A percentile compares a stretch with the other conserved stretches of the same genome.
phyloP scores from a whole-genome alignment of 2,888 invertebrate genomes.

The Oegoconia quadripuncta region DNA sequence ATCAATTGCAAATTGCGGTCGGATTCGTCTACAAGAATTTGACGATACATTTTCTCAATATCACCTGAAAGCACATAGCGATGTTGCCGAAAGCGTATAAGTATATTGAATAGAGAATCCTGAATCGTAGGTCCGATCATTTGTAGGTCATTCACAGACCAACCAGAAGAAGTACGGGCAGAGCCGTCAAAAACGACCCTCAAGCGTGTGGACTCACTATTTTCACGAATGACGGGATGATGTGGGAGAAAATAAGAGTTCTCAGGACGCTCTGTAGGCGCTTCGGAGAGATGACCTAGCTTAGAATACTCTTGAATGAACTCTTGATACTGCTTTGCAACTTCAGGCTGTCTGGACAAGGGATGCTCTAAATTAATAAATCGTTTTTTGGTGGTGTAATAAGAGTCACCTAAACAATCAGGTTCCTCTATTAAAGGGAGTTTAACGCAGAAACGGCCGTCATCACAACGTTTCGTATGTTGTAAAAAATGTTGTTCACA shows the following conservation, averaged over 20 bases:
- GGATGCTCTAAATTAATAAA: conserved; percentile 6
- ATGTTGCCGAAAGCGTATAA: conserved; percentile 19
- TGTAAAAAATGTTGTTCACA: conserved; percentile 10
- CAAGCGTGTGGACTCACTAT: background rate
- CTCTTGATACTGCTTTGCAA: background rate
- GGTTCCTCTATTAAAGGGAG: conserved; percentile 5
- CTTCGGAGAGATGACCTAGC: background rate
- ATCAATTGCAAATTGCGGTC: conserved; percentile 28
- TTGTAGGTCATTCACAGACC: background rate
- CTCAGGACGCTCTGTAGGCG: background rate
- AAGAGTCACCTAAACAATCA: conserved; percentile 9
- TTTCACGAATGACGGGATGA: background rate
- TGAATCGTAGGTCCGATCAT: background rate
- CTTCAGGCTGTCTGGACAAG: conserved; percentile 3
- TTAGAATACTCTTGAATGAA: conserved; percentile 5
- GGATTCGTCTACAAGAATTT: conserved; percentile 19
- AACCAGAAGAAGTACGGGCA: background rate
- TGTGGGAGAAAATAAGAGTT: background rate
- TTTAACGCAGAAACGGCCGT: conserved; percentile 10
- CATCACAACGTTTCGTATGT: conserved; percentile 1
- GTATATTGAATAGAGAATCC: background rate
- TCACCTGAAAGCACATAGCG: conserved; percentile 17
- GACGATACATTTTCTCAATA: conserved; percentile 26
- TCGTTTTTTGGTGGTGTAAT: background rate
- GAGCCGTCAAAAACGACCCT: background rate